Base-by-base conservation (phyloP, 1,140 invertebrate genomes). In the Tetraneura akinire region DNA sequence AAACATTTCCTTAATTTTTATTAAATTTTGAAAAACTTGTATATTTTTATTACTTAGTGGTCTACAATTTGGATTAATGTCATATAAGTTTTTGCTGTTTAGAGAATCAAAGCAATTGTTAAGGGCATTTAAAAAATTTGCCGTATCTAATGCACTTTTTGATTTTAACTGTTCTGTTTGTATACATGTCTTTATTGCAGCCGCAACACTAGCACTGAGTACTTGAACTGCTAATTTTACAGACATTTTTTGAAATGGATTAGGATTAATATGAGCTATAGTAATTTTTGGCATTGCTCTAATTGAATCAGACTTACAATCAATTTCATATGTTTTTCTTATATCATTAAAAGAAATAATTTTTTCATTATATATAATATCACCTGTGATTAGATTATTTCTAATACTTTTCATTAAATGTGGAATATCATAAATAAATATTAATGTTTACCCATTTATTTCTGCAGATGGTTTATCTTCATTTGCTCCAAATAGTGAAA, bases 201-300 rank as follows among this genome's bases (percentile, higher is more conserved):
- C n/a, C n/a, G n/a, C n/a, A n/a, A n/a, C n/a, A n/a, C n/a, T n/a
- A n/a, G n/a, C n/a, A n/a, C n/a, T n/a, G n/a, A n/a, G n/a, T n/a
- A n/a, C n/a, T n/a, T n/a, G n/a, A n/a, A n/a, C n/a, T n/a, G n/a
- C n/a, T n/a, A n/a, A n/a, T n/a, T n/a, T n/a, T n/a, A n/a, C n/a
- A n/a, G n/a, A n/a, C 13, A 14, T 14, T 57, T 57, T 57, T 57
- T 57, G 21, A 8, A 6, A 57, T 4, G 53, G 1, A 57, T 57
- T 57, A 11, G 53, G 53, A 23, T 57, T 3, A 5, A 55, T 5
- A 55, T 55, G n/a, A 55, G 53, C 29, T 64, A n/a, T n/a, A n/a
- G 62, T 37, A 14, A 64, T 64, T 64, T 64, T 64, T 37, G 62
- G 62, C 29, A 64, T 64, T 18, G 62, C 29, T 37, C 62, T 18